Percentiles rank a stretch among this genome's conserved stretches.
These are phyloP conservation scores for Oligia strigilis DNA, from an alignment of 2,888 invertebrate genomes.

Conservation along the genomic window DNA sequence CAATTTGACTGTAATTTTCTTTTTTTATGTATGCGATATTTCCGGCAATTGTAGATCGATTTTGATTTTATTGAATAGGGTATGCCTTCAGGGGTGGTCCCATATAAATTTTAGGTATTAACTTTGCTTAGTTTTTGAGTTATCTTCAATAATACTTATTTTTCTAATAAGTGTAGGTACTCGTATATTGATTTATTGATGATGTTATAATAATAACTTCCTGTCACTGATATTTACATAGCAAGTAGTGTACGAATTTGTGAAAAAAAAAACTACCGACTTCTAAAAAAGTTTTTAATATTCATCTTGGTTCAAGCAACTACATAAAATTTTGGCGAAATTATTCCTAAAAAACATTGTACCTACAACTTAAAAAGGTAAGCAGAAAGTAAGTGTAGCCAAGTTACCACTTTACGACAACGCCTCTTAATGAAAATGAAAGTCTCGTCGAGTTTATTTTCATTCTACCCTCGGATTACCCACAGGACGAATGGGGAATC, in stretches of 20 bases:
- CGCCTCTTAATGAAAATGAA: slow-evolving; percentile 74
- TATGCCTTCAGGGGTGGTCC: neutral
- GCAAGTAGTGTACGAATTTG: too few relatives aligned
- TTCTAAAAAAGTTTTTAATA: slow-evolving; percentile 9
- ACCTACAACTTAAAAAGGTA: slow-evolving; percentile 47
- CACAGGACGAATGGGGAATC: slow-evolving; percentile 71
- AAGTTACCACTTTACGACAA: slow-evolving; percentile 74
- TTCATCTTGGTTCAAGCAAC: slow-evolving; percentile 6
- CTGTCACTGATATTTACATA: neutral
- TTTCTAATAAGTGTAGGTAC: too few relatives aligned
- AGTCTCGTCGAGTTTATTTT: slow-evolving; percentile 71
- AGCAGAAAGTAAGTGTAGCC: slow-evolving; percentile 55
- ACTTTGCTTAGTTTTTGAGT: neutral
- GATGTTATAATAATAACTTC: neutral
- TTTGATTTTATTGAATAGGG: neutral
- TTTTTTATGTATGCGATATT: neutral
- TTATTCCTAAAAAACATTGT: slow-evolving; percentile 37
- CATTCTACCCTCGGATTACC: slow-evolving; percentile 68
- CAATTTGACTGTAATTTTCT: neutral
- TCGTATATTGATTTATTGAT: too few relatives aligned
- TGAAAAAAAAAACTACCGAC: neutral
- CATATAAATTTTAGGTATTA: neutral
- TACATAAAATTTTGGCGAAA: slow-evolving; percentile 17
- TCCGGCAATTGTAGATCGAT: neutral
- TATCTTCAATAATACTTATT: neutral